Conservation (phyloP, 2,113 vertebrate species). For the Tricholaema leucomelas region DNA sequence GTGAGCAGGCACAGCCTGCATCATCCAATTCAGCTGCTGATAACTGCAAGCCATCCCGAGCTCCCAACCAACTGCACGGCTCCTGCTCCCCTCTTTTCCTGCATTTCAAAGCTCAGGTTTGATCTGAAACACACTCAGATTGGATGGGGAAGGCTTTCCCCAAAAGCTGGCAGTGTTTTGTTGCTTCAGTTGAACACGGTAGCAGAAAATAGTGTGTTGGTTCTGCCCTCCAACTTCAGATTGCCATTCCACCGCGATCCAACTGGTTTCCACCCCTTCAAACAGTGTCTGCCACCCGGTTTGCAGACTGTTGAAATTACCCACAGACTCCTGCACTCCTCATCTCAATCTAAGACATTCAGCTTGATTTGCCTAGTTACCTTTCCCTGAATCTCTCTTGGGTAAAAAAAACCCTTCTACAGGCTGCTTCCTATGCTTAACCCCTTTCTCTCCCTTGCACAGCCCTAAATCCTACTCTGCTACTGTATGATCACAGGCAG, state of each 20-base stretch:
- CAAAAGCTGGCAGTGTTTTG: conserved; percentile 26
- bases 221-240: conserved; percentile 21
- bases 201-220: background rate
- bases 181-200: background rate
- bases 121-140: background rate
- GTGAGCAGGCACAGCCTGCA: conserved; percentile 62
- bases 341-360: background rate
- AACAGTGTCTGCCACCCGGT: background rate
- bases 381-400: background rate
- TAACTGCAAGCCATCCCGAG: conserved; percentile 14
- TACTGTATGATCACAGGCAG: rapidly evolving
- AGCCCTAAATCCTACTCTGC: background rate
- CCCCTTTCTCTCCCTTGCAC: background rate
- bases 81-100: background rate
- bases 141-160: background rate
- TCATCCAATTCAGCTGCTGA: conserved; percentile 65
- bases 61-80: background rate
- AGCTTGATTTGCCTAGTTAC: background rate
- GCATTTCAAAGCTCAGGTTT: background rate
- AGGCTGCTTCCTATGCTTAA: background rate
- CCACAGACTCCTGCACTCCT: background rate
- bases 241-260: background rate
- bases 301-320: background rate
- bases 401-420: background rate
- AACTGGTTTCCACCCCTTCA: background rate